Base-by-base conservation (phyloP, 2,888 invertebrate genomes). In the Pterostichus madidus region DNA sequence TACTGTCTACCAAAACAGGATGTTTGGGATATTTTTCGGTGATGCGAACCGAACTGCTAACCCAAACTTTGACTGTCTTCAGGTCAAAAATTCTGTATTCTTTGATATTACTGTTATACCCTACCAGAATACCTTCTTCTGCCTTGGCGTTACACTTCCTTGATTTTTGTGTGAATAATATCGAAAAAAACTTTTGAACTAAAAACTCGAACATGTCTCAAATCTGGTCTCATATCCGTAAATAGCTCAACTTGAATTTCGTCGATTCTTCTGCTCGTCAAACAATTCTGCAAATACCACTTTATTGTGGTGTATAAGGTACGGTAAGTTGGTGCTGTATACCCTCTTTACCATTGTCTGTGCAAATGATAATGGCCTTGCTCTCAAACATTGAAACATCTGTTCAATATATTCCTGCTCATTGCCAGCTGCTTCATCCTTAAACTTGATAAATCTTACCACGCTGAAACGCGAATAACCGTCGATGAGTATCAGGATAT, bases 401-500 rank as follows among this genome's bases (percentile, higher is more conserved):
- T n/a, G n/a, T n/a, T n/a, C n/a, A n/a, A n/a, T n/a, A n/a, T n/a
- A n/a, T n/a, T n/a, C n/a, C n/a, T n/a, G n/a, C n/a, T n/a, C 87
- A 5, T 71, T 79, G 4, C 79, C 61, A 5, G 84, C 81, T 44
- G 87, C 86, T 84, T 89, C 86, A 61, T 84, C 80, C 85, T 89
- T 89, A 35, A 84, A 84, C 73, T 88, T 87, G 15, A 88, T 76
- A 83, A 88, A 86, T 84, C 87, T 87, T 35, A 87, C 86, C 85
- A 81, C 32, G 8, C 73, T 73, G 13, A 73, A 59, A 11, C 81
- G 35, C 3, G 59, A 59, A 3, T 75, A 84, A 83, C 88, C 88
- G 86, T 89, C 89, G 49, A 87, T 86, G 71, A 89, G 87, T 1
- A 87, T 87, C 10, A 88, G 81, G 77, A 88, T 87, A 85, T 89